A percentile compares a stretch with the other conserved stretches of the same genome.
These are phyloP conservation scores for Pseudomyrmex concolor DNA, from an alignment of 1,140 invertebrate genomes.

Conservation along the genomic window DNA sequence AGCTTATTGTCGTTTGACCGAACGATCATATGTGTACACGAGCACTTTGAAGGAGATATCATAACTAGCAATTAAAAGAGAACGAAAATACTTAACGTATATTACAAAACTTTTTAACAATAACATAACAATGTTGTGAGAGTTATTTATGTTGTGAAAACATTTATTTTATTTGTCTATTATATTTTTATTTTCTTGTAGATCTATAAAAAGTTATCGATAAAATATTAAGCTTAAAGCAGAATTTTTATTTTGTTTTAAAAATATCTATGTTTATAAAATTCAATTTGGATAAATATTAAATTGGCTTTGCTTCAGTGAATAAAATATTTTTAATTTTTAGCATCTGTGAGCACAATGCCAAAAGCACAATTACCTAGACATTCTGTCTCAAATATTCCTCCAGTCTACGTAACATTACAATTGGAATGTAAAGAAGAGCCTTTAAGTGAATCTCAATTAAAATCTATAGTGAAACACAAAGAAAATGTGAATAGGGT, in stretches of 20 bases:
- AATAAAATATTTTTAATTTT: not conserved
- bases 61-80: not conserved
- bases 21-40: not conserved
- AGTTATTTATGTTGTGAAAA: too few species aligned
- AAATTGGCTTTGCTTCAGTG: not conserved
- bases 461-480: conserved; percentile 85
- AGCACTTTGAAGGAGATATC: not conserved
- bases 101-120: too few species aligned
- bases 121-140: too few species aligned
- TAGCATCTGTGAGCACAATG: conserved; percentile 48
- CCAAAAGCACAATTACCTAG: conserved; percentile 71
- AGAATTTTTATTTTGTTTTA: not conserved
- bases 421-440: conserved; percentile 89
- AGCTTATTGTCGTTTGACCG: not conserved
- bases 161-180: not conserved
- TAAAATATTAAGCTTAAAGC: not conserved
- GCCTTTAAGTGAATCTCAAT: conserved; percentile 88
- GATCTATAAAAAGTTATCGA: not conserved
- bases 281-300: not conserved
- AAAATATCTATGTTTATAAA: not conserved
- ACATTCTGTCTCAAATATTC: conserved; percentile 74
- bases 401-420: conserved; percentile 84
- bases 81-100: not conserved
- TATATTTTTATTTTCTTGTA: not conserved
- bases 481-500: conserved; percentile 82